Percentiles rank a stretch among this genome's conserved stretches.
Conservation (phyloP, 2,797 vertebrate species). For the Hippopotamyrus pictus region DNA sequence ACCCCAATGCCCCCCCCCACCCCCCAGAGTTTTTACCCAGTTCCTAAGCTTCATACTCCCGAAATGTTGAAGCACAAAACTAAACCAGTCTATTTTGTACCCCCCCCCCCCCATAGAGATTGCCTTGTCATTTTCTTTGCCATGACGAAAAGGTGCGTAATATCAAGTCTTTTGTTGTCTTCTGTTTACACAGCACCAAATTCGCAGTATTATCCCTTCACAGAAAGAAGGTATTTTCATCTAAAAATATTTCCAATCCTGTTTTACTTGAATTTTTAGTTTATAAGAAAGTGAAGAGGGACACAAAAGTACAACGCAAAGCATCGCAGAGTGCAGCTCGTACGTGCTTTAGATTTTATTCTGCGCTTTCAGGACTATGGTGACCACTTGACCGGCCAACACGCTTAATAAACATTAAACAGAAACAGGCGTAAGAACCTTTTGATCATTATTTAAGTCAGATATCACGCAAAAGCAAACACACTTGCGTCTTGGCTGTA, state of each 20-base stretch:
- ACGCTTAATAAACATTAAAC: not conserved
- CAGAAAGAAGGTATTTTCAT: constrained; percentile 22
- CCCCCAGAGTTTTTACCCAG: constrained; percentile 40
- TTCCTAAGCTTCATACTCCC: constrained; percentile 44
- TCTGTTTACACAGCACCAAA: constrained; percentile 49
- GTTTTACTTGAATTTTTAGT: constrained; percentile 60
- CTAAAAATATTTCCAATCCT: constrained; percentile 43
- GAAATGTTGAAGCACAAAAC: constrained; percentile 38
- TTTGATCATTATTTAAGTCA: not conserved
- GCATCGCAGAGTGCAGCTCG: not conserved
- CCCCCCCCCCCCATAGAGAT: constrained; percentile 27
- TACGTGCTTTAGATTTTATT: not conserved
- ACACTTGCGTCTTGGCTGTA: not conserved
- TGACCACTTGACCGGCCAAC: not conserved
- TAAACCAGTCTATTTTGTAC: constrained; percentile 35
- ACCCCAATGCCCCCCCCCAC: not conserved
- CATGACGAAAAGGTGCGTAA: constrained; percentile 28
- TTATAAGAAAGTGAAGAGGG: not conserved
- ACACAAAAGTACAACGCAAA: not conserved
- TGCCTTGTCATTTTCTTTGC: constrained; percentile 30
- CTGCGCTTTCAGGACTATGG: not conserved
- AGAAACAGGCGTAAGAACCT: not conserved
- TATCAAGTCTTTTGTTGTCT: constrained; percentile 35
- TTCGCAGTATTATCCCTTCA: constrained; percentile 46
- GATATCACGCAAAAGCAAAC: not conserved